Evolutionary conservation across 2,888 invertebrate genomes (phyloP).

Genomic region (Chouioia cunea): DNA sequence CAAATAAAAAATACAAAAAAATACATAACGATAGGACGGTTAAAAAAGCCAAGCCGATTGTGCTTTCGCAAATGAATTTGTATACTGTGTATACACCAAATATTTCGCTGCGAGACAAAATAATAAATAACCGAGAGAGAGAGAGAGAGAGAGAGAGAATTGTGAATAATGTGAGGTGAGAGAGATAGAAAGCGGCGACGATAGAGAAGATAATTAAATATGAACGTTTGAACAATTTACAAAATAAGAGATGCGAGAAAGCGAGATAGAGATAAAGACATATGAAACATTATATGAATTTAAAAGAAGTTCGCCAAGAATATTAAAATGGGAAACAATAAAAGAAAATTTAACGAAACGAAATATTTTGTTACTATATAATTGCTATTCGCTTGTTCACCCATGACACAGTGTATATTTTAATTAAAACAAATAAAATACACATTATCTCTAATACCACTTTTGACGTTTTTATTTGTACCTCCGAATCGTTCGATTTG

Average conservation of each 20-base stretch:
- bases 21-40: constrained; percentile 38
- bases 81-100: constrained; percentile 65
- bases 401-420: constrained; percentile 69
- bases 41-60: constrained; percentile 59
- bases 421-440: constrained; percentile 67
- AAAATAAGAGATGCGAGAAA: constrained; percentile 36
- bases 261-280: constrained; percentile 34
- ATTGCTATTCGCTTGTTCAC: constrained; percentile 68
- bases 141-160: constrained; percentile 53
- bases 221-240: constrained; percentile 43
- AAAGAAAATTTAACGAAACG: constrained; percentile 58
- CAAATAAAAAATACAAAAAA: neutral
- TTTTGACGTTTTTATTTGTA: constrained; percentile 27
- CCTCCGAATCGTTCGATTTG: too few relatives aligned
- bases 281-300: constrained; percentile 34
- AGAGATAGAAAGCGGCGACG: constrained; percentile 29
- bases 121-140: constrained; percentile 54
- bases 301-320: constrained; percentile 48
- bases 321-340: constrained; percentile 55
- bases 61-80: constrained; percentile 65
- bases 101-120: constrained; percentile 61
- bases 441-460: constrained; percentile 57
- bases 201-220: constrained; percentile 39
- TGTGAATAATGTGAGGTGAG: constrained; percentile 26
- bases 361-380: constrained; percentile 68